Conservation (phyloP, 1,140 invertebrate genomes). For the Marisa cornuarietis region DNA sequence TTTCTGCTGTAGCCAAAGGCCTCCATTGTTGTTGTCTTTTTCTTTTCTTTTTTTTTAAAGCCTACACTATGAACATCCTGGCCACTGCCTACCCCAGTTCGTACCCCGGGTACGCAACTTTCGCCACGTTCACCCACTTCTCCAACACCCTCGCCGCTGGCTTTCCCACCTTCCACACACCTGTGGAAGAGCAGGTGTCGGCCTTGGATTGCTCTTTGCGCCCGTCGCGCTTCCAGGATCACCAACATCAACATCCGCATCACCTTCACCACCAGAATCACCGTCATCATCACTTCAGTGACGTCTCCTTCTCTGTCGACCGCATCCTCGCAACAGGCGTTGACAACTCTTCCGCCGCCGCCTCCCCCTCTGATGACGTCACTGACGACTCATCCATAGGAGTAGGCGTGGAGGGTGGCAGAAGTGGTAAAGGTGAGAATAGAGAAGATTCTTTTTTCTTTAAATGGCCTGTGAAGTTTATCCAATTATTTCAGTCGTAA, state of each 20-base stretch:
- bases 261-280: not conserved
- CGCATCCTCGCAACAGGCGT: slow-evolving; percentile 10
- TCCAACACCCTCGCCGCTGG: not conserved
- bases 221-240: slow-evolving; percentile 2
- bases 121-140: slow-evolving; percentile 6
- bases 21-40: too few species aligned
- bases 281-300: slow-evolving; percentile 8
- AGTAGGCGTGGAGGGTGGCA: not conserved
- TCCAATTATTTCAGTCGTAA: not conserved
- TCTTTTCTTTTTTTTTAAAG: too few species aligned
- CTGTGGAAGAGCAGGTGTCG: slow-evolving; percentile 12
- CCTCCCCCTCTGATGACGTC: not conserved
- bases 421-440: not conserved
- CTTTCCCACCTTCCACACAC: not conserved
- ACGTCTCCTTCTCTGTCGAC: slow-evolving; percentile 20
- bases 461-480: too few species aligned
- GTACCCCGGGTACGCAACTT: slow-evolving; percentile 15
- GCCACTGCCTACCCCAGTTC: slow-evolving; percentile 17
- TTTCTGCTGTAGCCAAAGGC: too few species aligned
- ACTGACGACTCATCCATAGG: not conserved
- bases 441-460: too few species aligned
- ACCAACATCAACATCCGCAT: not conserved
- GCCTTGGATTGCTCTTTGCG: slow-evolving; percentile 16
- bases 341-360: not conserved
- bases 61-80: slow-evolving; percentile 11